Percentiles rank a stretch among this genome's conserved stretches.
Evolutionary conservation across 64 coral and sea anemone species (phyloP).

Genomic region (Montipora capricornis): DNA sequence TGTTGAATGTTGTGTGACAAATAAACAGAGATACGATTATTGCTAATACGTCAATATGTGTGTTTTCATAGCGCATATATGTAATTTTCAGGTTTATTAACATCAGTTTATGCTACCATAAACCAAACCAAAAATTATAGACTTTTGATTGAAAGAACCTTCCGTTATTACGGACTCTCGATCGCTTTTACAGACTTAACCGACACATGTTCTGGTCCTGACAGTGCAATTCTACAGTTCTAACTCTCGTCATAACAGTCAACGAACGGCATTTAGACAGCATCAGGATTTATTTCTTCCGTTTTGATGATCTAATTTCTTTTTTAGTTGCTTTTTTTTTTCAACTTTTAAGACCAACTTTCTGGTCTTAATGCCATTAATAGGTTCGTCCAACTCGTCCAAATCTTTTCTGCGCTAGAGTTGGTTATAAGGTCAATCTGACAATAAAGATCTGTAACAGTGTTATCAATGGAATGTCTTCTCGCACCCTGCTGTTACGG

Average conservation of each 20-base stretch:
- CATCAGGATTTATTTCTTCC: constrained; percentile 7
- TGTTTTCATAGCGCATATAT: too few relatives aligned
- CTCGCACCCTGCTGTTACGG: not conserved
- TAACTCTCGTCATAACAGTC: constrained; percentile 6
- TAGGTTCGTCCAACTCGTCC: not conserved
- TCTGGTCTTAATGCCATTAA: not conserved
- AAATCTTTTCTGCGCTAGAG: not conserved
- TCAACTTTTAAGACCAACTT: not conserved
- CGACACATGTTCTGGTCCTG: not conserved
- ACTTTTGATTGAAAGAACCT: not conserved
- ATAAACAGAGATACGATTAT: too few relatives aligned
- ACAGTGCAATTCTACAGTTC: not conserved
- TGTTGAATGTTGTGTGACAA: too few relatives aligned
- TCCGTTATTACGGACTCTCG: not conserved
- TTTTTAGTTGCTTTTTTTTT: not conserved
- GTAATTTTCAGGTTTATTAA: too few relatives aligned
- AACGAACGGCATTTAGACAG: not conserved
- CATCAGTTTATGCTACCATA: too few relatives aligned
- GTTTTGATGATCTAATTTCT: not conserved
- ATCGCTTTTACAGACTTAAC: constrained; percentile 7
- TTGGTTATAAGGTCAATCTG: too few relatives aligned
- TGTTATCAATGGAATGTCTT: not conserved
- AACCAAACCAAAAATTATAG: not conserved
- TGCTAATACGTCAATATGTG: too few relatives aligned
- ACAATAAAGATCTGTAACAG: too few relatives aligned